These are phyloP conservation scores for Liopterus haemorrhoidalis DNA, from an alignment of 2,888 invertebrate genomes.

Conservation along the genomic window DNA sequence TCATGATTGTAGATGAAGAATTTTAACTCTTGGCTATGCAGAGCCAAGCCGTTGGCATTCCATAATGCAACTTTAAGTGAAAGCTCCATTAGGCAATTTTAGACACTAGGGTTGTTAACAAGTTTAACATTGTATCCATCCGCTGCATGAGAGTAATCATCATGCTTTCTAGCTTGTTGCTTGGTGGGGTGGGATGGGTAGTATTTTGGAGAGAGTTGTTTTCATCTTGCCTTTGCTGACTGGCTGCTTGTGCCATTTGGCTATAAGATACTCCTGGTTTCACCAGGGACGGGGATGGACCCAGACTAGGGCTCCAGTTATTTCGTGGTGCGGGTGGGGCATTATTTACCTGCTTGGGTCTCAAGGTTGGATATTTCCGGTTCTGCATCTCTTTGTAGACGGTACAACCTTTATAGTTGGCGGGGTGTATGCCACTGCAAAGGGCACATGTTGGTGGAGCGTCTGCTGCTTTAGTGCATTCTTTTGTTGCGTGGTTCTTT, in stretches of 20 bases:
- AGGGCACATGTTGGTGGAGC: constrained; percentile 23
- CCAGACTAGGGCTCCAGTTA: too few relatives aligned
- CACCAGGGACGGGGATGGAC: too few relatives aligned
- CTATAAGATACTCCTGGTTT: too few relatives aligned
- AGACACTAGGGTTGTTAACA: constrained; percentile 8
- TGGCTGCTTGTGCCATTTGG: too few relatives aligned
- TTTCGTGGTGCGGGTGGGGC: too few relatives aligned
- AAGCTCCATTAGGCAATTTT: constrained; percentile 12
- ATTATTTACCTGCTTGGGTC: too few relatives aligned
- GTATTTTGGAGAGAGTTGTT: background rate
- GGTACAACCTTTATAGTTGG: constrained; percentile 24
- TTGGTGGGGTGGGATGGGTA: background rate
- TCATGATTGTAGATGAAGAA: constrained; percentile 6
- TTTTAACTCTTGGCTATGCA: constrained; percentile 11
- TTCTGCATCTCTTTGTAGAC: constrained; percentile 21
- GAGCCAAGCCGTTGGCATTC: constrained; percentile 14
- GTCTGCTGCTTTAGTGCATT: constrained; percentile 19
- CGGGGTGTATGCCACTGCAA: constrained; percentile 18
- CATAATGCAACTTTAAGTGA: constrained; percentile 10
- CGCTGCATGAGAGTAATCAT: constrained; percentile 6
- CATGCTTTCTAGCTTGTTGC: background rate
- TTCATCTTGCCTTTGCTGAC: too few relatives aligned
- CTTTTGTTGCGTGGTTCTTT: constrained; percentile 21
- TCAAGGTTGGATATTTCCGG: constrained; percentile 4
- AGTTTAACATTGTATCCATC: constrained; percentile 12